Percentiles rank a stretch among this genome's conserved stretches.
Evolutionary conservation across 2,113 vertebrate species (phyloP).

Genomic region (Ascaphus truei): DNA sequence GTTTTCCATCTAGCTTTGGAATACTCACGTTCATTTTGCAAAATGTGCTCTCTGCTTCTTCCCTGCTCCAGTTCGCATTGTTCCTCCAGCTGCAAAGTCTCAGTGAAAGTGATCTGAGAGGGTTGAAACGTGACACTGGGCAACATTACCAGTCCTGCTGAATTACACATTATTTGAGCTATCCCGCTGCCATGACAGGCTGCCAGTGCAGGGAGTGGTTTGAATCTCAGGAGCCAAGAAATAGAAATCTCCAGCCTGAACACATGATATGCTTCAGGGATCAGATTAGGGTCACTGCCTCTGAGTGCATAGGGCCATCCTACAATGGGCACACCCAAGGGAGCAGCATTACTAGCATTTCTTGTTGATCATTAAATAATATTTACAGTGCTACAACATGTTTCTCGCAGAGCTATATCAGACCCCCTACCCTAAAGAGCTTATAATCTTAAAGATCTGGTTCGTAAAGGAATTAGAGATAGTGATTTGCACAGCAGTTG

Average conservation of each 20-base stretch:
- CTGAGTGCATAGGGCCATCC: too few relatives aligned
- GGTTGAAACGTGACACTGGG: not conserved
- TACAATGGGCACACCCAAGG: not conserved
- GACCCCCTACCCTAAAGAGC: too few relatives aligned
- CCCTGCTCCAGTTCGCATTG: not conserved
- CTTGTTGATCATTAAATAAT: too few relatives aligned
- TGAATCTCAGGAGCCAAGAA: not conserved
- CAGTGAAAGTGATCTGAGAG: not conserved
- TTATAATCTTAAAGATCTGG: too few relatives aligned
- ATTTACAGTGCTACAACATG: too few relatives aligned
- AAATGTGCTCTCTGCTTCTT: too few relatives aligned
- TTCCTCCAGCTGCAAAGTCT: not conserved
- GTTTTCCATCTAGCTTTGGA: too few relatives aligned
- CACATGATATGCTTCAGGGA: not conserved
- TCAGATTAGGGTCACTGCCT: slow-evolving; percentile 8
- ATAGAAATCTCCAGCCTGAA: slow-evolving; percentile 7
- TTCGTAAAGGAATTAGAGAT: too few relatives aligned
- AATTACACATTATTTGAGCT: not conserved
- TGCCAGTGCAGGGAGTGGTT: slow-evolving; percentile 1
- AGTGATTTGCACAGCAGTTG: too few relatives aligned
- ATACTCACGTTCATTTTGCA: too few relatives aligned
- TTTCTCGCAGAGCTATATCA: too few relatives aligned
- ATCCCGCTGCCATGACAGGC: not conserved
- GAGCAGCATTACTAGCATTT: not conserved
- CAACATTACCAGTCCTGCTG: not conserved